Conservation (phyloP, 2,113 vertebrate genomes). For the Phalacrocorax brasilianus region DNA sequence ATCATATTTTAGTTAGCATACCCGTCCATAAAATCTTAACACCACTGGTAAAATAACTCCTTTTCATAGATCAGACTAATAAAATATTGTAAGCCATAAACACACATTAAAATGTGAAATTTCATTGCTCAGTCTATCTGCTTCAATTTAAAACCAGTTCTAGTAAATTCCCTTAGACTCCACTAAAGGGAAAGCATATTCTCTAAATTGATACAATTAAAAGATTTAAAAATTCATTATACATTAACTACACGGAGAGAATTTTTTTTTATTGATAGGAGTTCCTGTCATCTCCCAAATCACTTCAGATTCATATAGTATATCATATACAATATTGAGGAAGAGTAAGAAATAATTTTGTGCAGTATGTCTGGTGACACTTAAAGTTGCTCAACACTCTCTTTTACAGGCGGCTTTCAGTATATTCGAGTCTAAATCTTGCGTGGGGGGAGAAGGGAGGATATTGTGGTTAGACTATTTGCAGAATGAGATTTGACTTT, state of each 20-base stretch:
- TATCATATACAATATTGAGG: background rate
- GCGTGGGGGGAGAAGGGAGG: too few relatives aligned
- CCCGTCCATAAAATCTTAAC: conserved; percentile 21
- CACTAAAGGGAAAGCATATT: conserved; percentile 25
- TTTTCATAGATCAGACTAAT: conserved; percentile 70
- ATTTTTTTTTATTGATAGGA: background rate
- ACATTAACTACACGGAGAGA: background rate
- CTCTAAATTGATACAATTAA: conserved; percentile 4
- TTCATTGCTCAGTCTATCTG: conserved; percentile 58
- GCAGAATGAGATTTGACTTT: background rate
- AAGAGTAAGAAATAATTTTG: background rate
- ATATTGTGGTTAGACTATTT: background rate
- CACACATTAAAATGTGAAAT: conserved; percentile 71
- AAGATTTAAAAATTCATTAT: background rate
- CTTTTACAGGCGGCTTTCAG: background rate
- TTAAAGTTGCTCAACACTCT: background rate
- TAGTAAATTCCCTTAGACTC: conserved; percentile 30
- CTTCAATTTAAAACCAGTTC: conserved; percentile 43
- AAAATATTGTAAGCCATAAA: conserved; percentile 73
- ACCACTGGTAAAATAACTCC: conserved; percentile 53
- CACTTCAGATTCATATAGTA: background rate
- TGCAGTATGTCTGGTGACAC: background rate
- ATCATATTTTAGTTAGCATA: conserved; percentile 68
- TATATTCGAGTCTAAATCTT: background rate
- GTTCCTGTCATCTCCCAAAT: background rate